These are phyloP conservation scores for Limonius californicus DNA, from an alignment of 1,140 invertebrate genomes.

Conservation along the genomic window DNA sequence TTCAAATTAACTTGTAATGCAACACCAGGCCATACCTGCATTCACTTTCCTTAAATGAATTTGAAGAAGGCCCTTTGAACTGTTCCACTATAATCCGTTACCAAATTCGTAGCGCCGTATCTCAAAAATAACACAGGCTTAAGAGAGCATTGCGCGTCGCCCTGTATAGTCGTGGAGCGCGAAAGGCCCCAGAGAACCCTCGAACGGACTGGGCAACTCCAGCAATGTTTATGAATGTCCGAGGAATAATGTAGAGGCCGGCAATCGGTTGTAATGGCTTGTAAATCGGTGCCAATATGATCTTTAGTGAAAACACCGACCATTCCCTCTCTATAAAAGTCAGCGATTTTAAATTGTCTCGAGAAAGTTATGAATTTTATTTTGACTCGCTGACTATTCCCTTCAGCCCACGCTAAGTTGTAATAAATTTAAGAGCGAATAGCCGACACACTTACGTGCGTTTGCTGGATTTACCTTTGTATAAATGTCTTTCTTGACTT, in stretches of 20 bases:
- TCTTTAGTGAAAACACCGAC: constrained; percentile 31
- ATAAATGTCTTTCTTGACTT: too few relatives aligned
- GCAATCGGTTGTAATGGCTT: constrained; percentile 29
- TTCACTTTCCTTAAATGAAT: background rate
- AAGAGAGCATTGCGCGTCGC: background rate
- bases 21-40: background rate
- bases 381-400: background rate
- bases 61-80: background rate
- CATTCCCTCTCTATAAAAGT: constrained; percentile 12
- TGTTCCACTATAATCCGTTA: constrained; percentile 23
- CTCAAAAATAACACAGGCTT: constrained; percentile 22
- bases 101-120: constrained; percentile 27
- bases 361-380: constrained; percentile 12
- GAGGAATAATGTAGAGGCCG: constrained; percentile 25
- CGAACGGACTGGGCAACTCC: background rate
- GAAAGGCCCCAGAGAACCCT: background rate
- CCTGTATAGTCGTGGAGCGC: background rate
- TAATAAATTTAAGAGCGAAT: background rate
- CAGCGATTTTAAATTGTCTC: constrained; percentile 11
- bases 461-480: too few relatives aligned
- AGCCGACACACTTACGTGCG: too few relatives aligned
- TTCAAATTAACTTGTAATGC: constrained; percentile 20
- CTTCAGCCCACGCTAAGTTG: background rate
- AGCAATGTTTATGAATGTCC: constrained; percentile 25
- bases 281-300: constrained; percentile 36